These are phyloP conservation scores for Typhlomys cinereus DNA, from an alignment of 2,113 vertebrate species.

Conservation along the genomic window DNA sequence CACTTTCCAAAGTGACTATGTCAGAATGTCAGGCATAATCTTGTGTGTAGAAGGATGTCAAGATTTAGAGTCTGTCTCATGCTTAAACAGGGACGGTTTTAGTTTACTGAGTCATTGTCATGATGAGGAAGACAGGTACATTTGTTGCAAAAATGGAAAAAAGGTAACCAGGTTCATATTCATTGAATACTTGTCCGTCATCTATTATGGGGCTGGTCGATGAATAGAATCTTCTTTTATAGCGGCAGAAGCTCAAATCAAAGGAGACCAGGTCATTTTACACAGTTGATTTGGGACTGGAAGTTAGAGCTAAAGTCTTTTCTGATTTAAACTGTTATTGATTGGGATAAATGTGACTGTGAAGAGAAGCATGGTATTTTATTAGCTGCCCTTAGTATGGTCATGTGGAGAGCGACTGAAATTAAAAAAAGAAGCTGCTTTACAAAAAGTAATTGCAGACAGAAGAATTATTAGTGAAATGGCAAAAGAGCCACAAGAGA, in stretches of 20 bases:
- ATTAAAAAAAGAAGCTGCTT: conserved; percentile 19
- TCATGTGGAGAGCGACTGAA: background rate
- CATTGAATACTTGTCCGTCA: background rate
- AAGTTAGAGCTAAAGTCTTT: background rate
- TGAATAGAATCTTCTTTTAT: background rate
- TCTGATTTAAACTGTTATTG: background rate
- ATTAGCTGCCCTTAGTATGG: background rate
- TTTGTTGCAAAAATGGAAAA: background rate
- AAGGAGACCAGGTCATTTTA: background rate
- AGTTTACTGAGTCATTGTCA: background rate
- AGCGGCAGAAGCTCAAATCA: background rate
- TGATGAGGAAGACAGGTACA: background rate
- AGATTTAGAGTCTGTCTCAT: background rate
- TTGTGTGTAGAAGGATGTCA: background rate
- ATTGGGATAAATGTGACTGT: background rate
- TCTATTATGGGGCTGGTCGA: no score
- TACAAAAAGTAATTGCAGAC: conserved; percentile 13
- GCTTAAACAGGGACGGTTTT: background rate
- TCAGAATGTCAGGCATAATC: background rate
- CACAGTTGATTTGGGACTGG: background rate
- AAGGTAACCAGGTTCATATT: background rate
- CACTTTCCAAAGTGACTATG: background rate
- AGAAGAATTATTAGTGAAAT: conserved; percentile 67
- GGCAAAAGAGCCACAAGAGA: background rate
- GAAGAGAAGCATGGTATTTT: background rate